Evolutionary conservation across 2,113 vertebrate genomes (phyloP).

Genomic region (Rhinopomastus cyanomelas): DNA sequence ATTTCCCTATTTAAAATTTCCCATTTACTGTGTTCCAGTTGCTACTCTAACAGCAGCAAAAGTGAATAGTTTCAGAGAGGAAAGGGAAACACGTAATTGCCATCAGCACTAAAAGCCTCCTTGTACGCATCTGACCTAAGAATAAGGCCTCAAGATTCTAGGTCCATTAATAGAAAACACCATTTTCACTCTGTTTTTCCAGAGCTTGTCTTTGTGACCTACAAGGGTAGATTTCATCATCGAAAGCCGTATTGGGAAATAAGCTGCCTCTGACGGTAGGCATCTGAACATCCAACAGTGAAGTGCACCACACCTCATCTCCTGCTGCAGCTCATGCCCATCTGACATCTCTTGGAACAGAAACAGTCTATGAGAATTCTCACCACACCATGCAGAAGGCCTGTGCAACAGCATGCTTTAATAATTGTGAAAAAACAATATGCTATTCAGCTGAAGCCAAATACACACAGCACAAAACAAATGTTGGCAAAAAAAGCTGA

Average conservation of each 20-base stretch:
- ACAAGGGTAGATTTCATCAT: not conserved
- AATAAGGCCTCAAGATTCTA: not conserved
- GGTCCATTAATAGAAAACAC: not conserved
- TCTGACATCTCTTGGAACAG: not conserved
- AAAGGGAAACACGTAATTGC: not conserved
- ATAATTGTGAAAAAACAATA: not conserved
- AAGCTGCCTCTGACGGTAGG: not conserved
- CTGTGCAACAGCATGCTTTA: fast-evolving
- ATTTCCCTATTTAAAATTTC: not conserved
- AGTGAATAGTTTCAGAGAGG: not conserved
- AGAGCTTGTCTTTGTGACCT: not conserved
- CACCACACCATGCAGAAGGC: not conserved
- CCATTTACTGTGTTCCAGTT: not conserved
- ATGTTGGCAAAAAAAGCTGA: not conserved
- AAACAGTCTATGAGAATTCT: not conserved
- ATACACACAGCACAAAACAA: not conserved
- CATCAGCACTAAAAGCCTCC: not conserved
- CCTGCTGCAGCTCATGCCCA: not conserved
- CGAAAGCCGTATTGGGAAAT: not conserved
- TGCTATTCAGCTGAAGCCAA: not conserved
- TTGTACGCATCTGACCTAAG: not conserved
- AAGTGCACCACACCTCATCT: not conserved
- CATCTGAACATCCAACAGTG: not conserved
- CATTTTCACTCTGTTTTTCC: not conserved
- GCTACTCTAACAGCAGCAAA: not conserved